These are phyloP conservation scores for Coregonus sp. DNA, from an alignment of 2,797 vertebrate genomes.

Conservation along the genomic window DNA sequence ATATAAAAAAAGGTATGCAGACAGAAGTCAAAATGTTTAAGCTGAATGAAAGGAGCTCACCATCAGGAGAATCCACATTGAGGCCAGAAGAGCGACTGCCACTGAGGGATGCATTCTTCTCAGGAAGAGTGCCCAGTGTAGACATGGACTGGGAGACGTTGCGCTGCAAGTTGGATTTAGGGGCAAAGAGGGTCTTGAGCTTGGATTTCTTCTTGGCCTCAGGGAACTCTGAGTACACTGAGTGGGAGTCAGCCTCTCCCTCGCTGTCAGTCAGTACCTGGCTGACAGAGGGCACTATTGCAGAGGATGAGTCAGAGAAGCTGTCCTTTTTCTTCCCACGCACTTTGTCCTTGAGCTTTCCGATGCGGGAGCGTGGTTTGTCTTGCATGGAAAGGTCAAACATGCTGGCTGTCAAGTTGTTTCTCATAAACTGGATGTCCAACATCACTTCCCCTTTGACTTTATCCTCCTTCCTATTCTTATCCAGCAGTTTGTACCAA, in stretches of 20 bases:
- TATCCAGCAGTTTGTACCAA: conserved; percentile 92
- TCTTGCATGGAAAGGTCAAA: conserved; percentile 93
- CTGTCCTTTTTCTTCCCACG: conserved; percentile 87
- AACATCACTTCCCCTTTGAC: conserved; percentile 90
- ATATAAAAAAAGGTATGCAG: neutral
- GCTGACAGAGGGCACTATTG: conserved; percentile 79
- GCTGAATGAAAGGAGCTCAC: conserved; percentile 49
- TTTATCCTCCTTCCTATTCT: conserved; percentile 89
- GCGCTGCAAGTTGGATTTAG: conserved; percentile 88
- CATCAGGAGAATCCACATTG: conserved; percentile 74
- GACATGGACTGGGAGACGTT: conserved; percentile 94
- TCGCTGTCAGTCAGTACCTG: conserved; percentile 86
- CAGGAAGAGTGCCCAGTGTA: conserved; percentile 77
- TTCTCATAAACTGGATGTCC: conserved; percentile 92
- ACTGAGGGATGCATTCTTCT: conserved; percentile 77
- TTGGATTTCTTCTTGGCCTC: conserved; percentile 89
- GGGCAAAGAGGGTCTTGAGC: conserved; percentile 84
- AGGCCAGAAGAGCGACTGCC: conserved; percentile 78
- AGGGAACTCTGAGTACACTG: conserved; percentile 40
- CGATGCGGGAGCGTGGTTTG: conserved; percentile 88
- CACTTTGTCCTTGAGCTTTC: conserved; percentile 93
- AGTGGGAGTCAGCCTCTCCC: conserved; percentile 73
- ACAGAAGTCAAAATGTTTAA: neutral
- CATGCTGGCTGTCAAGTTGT: conserved; percentile 98
- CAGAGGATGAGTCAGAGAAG: conserved; percentile 84